These are phyloP conservation scores for Caenorhabditis sp. DNA, from an alignment of 2,888 invertebrate species.

Conservation along the genomic window DNA sequence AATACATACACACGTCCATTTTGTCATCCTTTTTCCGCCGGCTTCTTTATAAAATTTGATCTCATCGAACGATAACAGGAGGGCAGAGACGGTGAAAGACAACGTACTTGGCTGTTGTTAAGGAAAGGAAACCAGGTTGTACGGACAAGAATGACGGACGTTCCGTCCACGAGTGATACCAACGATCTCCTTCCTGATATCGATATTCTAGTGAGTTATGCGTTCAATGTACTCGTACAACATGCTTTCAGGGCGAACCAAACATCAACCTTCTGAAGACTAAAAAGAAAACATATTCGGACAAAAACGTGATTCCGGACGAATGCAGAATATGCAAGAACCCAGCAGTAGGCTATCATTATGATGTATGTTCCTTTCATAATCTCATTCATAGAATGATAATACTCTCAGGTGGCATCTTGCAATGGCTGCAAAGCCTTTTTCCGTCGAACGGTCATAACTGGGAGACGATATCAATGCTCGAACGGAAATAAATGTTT, in stretches of 20 bases:
- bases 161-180: neutral
- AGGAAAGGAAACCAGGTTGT: no score
- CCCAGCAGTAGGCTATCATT: constrained; percentile 63
- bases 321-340: constrained; percentile 60
- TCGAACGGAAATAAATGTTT: constrained; percentile 25
- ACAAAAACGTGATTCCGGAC: constrained; percentile 24
- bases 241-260: neutral
- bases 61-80: neutral
- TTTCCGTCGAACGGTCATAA: constrained; percentile 39
- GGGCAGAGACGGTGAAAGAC: neutral
- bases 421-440: constrained; percentile 60
- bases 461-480: constrained; percentile 25
- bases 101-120: no score
- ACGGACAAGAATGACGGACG: neutral
- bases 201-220: neutral
- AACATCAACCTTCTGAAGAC: neutral
- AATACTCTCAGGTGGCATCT: constrained; percentile 49
- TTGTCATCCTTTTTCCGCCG: neutral
- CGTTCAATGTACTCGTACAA: neutral
- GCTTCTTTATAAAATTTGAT: constrained; percentile 1
- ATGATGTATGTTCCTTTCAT: constrained; percentile 49
- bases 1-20: constrained; percentile 1
- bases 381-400: neutral
- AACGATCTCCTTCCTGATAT: constrained; percentile 4
- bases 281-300: neutral